Base-by-base conservation (phyloP, 2,113 vertebrate genomes). In the Lamprotornis superbus region DNA sequence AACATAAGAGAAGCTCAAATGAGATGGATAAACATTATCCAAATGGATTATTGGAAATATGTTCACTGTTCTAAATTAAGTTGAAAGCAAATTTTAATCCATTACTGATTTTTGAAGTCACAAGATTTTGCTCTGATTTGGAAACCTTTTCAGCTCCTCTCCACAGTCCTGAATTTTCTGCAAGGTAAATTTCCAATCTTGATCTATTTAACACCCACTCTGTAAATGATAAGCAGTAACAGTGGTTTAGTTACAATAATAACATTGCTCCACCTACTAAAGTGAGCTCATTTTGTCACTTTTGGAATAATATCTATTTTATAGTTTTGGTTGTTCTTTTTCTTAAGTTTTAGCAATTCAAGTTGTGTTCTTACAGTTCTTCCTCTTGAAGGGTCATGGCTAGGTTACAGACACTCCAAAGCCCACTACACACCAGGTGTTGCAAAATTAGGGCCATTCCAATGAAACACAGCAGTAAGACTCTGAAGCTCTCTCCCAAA, bases 1-100 rank as follows among this genome's bases (percentile, higher is more conserved):
- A 84, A 79, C 74, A 82, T 33, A 81, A 83, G 37, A 92, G 78
- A 71, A 87, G 49, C 85, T 94, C 71, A 86, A 73, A 77, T 57
- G 53, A 96, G 67, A 76, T 91, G 91, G 76, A 70, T 73, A 92
- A 94, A 93, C 42, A 86, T 86, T 86, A 65, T 77, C 63, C 50
- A 93, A 92, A 88, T 77, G 42, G 79, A 76, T 67, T 76, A 60
- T 31, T 89, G 25, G 84, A 94, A 96, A 93, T 67, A 87, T 11
- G 30, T 82, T 78, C 40, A 59, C 59, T 60, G 50, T 77, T 90
- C 67, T 90, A 88, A 83, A 88, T 65, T 37, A 83, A 68, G 31
- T 7, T 55, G 37, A 47, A 83, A 37, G 47, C 33, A 83, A 65
- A 50, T 83, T 96, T 73, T 85, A 68, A 87, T 55, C 28, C 25